A percentile compares a stretch with the other conserved stretches of the same genome.
These are phyloP conservation scores for Globodera ellingtonae DNA, from an alignment of 1,140 invertebrate genomes.

Conservation along the genomic window DNA sequence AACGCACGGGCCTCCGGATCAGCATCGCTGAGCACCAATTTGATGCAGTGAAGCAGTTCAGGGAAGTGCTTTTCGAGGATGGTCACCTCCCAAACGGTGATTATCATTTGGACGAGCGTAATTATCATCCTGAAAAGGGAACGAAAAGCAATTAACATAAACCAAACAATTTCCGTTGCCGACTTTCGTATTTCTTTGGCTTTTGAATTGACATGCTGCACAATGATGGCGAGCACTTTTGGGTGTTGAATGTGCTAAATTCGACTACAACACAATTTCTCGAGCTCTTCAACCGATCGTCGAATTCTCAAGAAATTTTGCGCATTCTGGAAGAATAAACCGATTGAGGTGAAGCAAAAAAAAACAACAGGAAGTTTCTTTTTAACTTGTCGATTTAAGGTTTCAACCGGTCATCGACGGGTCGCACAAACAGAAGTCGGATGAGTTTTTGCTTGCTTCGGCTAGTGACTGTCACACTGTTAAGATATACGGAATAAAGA, in stretches of 20 bases:
- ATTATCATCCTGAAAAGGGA: slow-evolving; percentile 20
- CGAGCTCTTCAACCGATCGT: too few relatives aligned
- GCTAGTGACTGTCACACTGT: neutral
- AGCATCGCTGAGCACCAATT: slow-evolving; percentile 86
- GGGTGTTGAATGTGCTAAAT: slow-evolving; percentile 76
- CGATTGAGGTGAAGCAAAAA: neutral
- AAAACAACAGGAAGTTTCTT: neutral
- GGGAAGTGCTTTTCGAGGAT: slow-evolving; percentile 80
- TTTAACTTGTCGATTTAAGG: too few relatives aligned
- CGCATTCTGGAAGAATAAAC: too few relatives aligned
- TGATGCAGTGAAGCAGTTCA: slow-evolving; percentile 80
- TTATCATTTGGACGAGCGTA: slow-evolving; percentile 77
- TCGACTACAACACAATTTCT: neutral
- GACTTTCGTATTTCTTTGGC: slow-evolving; percentile 83
- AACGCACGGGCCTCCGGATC: slow-evolving; percentile 79
- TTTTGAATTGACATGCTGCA: slow-evolving; percentile 78
- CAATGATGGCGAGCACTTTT: slow-evolving; percentile 85
- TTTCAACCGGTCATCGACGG: too few relatives aligned
- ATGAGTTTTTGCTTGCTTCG: slow-evolving; percentile 5
- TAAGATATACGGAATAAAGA: neutral
- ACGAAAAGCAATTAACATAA: slow-evolving; percentile 6
- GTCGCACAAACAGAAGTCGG: too few relatives aligned
- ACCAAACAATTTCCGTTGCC: neutral
- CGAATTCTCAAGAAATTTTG: too few relatives aligned
- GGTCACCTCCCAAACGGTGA: slow-evolving; percentile 81